Base-by-base conservation (phyloP, 2,113 vertebrate genomes). In the Electrona antarctica region DNA sequence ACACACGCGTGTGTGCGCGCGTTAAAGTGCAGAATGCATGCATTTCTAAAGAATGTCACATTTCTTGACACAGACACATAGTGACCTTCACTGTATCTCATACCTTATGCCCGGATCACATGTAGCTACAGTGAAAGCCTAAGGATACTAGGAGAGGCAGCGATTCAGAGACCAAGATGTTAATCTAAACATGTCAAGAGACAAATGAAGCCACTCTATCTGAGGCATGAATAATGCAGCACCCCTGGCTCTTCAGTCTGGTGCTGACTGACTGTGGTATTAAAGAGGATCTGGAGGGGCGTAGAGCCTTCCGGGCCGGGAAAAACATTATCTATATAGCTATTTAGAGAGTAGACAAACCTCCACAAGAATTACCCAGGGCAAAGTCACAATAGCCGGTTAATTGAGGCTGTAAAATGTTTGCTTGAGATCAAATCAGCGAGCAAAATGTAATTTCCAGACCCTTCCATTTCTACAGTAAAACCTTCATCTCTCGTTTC, bases 381-480 rank as follows among this genome's bases (percentile, higher is more conserved):
- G 79, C 69, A 58, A 79, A 57, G 29, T 74, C 70, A 82, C 65
- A 76, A 67, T 69, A 83, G 13, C 55, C 63, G 45, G 71, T 77
- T 84, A 80, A 87, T 86, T 88, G 61, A 77, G 9, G 69, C 52
- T 1, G 11, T 78, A 81, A 77, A 83, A 77, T 81, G 78, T 83
- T 80, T 81, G 69, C 67, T 65, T 60, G 11, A 55, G 71, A 85
- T 87, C 70, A 80, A 72, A 77, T 83, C 70, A 70, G 62, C 54
- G 28, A 46, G 28, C 73, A 41, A 3, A 75, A 87, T 82, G 78
- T 66, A 73, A 84, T 88, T 77, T 76, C 2, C 15, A 62, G 67
- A 48, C 79, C 70, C 60, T 6, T 15, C 56, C 15, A 13, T 63
- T 12, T 13, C 54, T 51, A 3, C 33, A n/a, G 29, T 10, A 29